Evolutionary conservation across 2,888 invertebrate species (phyloP).

Genomic region (Cephus runcator): DNA sequence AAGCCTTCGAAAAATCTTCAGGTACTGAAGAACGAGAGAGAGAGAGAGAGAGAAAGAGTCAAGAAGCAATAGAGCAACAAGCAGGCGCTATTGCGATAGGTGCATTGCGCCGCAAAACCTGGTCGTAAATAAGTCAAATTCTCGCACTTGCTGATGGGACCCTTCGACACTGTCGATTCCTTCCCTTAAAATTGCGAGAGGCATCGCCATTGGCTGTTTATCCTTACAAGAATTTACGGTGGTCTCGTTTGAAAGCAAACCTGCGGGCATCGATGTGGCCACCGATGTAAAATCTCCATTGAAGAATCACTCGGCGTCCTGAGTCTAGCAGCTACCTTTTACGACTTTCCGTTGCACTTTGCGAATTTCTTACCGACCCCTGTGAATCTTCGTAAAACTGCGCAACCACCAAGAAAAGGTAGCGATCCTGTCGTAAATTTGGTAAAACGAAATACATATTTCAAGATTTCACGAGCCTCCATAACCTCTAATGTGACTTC

Average conservation of each 20-base stretch:
- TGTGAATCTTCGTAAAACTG: conserved; percentile 22
- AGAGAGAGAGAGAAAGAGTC: not conserved
- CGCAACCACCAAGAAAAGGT: conserved; percentile 34
- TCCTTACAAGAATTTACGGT: conserved; percentile 49
- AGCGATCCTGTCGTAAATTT: conserved; percentile 33
- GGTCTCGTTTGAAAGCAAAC: conserved; percentile 37
- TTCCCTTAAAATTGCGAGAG: not conserved
- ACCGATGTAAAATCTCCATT: conserved; percentile 25
- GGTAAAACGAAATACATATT: not conserved
- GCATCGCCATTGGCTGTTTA: not conserved
- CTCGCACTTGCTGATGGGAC: not conserved
- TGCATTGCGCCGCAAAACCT: conserved; percentile 7
- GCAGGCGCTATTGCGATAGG: not conserved
- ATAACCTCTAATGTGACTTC: not conserved
- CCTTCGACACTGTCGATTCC: not conserved
- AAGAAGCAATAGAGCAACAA: not conserved
- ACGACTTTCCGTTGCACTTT: conserved; percentile 38
- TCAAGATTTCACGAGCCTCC: conserved; percentile 6
- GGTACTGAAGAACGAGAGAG: not conserved
- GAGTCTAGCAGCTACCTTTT: conserved; percentile 23
- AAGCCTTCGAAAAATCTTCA: not conserved
- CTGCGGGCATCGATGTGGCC: conserved; percentile 46
- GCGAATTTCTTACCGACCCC: conserved; percentile 36
- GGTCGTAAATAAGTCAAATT: conserved; percentile 41
- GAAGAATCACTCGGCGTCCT: not conserved